Percentiles rank a stretch among this genome's conserved stretches.
Evolutionary conservation across 2,113 vertebrate genomes (phyloP).

Genomic region (Psilopogon haemacephalus): DNA sequence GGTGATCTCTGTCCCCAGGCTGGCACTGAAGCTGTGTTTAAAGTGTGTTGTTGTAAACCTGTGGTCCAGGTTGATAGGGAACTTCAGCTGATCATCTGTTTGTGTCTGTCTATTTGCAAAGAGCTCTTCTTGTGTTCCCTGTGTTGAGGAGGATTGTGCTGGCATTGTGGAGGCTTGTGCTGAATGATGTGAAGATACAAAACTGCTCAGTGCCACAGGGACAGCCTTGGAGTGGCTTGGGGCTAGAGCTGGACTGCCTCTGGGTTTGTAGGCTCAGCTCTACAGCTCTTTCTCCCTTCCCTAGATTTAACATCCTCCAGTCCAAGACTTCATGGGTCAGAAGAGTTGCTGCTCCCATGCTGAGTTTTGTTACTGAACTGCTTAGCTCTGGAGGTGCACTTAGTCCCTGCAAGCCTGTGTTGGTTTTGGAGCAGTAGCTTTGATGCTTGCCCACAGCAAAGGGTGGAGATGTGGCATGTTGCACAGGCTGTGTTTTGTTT

Average conservation of each 20-base stretch:
- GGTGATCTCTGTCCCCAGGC: neutral
- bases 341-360: neutral
- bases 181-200: neutral
- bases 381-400: neutral
- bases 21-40: neutral
- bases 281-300: neutral
- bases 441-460: neutral
- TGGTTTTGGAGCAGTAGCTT: neutral
- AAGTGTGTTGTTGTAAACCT: neutral
- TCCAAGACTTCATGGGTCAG: neutral
- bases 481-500: neutral
- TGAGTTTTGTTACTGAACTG: neutral
- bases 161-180: no score
- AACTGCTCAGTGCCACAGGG: neutral
- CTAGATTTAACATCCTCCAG: neutral
- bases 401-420: neutral
- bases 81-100: neutral
- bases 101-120: neutral
- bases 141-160: neutral
- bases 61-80: neutral
- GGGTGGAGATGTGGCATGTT: neutral
- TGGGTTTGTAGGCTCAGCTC: neutral
- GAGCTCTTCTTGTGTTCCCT: neutral
- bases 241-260: accelerated
- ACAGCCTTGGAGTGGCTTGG: neutral